Evolutionary conservation across 2,113 vertebrate genomes (phyloP), one percentile per base, ranked within the genome.

Genomic region (Tupaia chinensis): DNA sequence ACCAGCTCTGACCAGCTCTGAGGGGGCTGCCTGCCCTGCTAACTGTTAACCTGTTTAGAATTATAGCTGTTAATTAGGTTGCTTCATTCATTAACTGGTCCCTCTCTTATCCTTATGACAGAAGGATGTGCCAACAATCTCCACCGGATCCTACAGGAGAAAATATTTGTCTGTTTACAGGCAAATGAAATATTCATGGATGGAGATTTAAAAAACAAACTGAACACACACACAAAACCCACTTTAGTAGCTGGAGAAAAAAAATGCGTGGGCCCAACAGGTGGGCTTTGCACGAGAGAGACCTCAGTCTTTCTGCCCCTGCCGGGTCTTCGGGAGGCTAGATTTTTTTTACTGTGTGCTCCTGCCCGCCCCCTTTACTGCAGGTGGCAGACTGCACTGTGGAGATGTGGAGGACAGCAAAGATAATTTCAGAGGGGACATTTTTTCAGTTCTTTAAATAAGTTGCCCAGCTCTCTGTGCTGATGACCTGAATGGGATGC

Each of bases 361-460:
- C 61, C 61, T 89, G 58, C 85, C 22, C 14, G 34, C 7, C 3
- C 20, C 11, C 92, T 94, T 95, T 80, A 94, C 89, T 91, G 74
- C 82, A 91, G 70, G 69, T 84, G 94, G 95, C 93, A 97, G 89
- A 91, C 76, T 96, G 96, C 69, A 87, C 95, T 97, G 44, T 95
- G 96, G 22, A 23, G 91, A 93, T 96, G 74, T 84, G 44, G 54
- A 58, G 14, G 14, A 4, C n/a, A 87, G 73, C 79, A 29, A 65
- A 22, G 78, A 73, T 9, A 68, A 93, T 70, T 97, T 96, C 95
- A 97, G 87, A 96, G 76, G 95, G 70, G 3, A 56, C 76, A 96
- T 98, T 97, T 97, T 97, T 96, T 94, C 87, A 86, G 97, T 96
- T 96, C 95, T 95, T 97, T 98, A 65, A 70, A 60, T 54, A 98